Conservation (phyloP, 2,888 invertebrate species). For the Netelia melanura region DNA sequence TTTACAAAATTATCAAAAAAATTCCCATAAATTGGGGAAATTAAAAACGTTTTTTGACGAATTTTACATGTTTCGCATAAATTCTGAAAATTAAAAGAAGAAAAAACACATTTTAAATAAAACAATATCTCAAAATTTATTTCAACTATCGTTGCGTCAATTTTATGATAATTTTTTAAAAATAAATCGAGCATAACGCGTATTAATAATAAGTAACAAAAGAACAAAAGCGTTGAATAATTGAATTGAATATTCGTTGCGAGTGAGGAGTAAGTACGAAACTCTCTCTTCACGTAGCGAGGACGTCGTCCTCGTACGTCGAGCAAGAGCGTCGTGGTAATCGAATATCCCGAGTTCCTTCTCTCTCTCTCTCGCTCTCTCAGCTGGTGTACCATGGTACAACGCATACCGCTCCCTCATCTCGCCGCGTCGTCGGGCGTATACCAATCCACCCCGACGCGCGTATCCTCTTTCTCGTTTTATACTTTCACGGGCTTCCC, state of each 20-base stretch:
- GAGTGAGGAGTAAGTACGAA: conserved; percentile 9
- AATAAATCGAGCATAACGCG: not conserved
- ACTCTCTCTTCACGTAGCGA: conserved; percentile 37
- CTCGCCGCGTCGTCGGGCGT: conserved; percentile 43
- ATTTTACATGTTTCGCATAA: not conserved
- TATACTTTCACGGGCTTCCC: conserved; percentile 77
- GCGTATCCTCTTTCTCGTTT: conserved; percentile 83
- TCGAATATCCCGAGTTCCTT: conserved; percentile 71
- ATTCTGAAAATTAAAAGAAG: not conserved
- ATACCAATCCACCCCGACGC: conserved; percentile 53
- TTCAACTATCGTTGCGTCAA: not conserved
- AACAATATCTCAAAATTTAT: not conserved
- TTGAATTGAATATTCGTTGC: conserved; percentile 41
- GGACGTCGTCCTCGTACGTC: conserved; percentile 62
- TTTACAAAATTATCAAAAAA: not conserved
- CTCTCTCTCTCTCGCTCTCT: conserved; percentile 62
- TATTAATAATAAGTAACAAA: not conserved
- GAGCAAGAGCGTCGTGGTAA: conserved; percentile 64
- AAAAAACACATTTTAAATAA: not conserved
- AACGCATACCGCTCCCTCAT: conserved; percentile 66
- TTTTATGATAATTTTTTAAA: not conserved
- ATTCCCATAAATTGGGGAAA: not conserved
- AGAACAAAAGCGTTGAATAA: conserved; percentile 37
- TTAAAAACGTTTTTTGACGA: not conserved
- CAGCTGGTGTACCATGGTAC: conserved; percentile 37